Conservation (phyloP, 1,140 invertebrate species). For the Caenorhabditis elegans region DNA sequence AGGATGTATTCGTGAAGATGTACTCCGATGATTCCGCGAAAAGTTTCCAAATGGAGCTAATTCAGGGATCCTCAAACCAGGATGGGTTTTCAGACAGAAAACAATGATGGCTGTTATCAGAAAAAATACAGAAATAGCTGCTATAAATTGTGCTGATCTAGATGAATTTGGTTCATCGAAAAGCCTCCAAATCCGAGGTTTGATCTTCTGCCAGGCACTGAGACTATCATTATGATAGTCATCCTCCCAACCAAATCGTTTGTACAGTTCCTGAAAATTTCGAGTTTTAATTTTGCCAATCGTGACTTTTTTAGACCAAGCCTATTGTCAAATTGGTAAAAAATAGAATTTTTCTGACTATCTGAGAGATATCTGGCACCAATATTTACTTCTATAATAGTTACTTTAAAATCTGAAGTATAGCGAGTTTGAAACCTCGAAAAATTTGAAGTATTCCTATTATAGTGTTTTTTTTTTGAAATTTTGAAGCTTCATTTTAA, state of each 20-base stretch:
- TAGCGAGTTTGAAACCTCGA: not conserved
- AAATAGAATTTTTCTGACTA: too few relatives aligned
- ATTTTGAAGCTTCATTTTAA: too few relatives aligned
- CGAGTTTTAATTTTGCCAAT: too few relatives aligned
- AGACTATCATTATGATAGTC: conserved; percentile 63
- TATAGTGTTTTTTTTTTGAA: not conserved
- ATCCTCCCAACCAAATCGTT: conserved; percentile 64
- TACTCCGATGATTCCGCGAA: conserved; percentile 26
- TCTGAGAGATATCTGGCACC: too few relatives aligned
- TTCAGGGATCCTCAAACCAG: conserved; percentile 79
- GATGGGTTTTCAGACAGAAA: conserved; percentile 91
- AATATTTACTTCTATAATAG: too few relatives aligned
- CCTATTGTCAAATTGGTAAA: too few relatives aligned
- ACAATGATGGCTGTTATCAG: conserved; percentile 96
- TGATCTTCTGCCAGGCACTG: conserved; percentile 67
- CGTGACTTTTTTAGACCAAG: too few relatives aligned
- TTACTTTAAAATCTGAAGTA: too few relatives aligned
- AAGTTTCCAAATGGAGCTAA: conserved; percentile 27
- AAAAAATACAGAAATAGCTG: conserved; percentile 93
- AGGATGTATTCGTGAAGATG: conserved; percentile 44
- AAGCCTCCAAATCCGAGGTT: conserved; percentile 83
- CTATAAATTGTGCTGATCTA: conserved; percentile 84
- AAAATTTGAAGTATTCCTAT: conserved; percentile 42
- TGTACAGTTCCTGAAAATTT: conserved; percentile 55
- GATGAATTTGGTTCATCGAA: conserved; percentile 89